Evolutionary conservation across 2,888 invertebrate genomes (phyloP).

Genomic region (Acleris cristana): DNA sequence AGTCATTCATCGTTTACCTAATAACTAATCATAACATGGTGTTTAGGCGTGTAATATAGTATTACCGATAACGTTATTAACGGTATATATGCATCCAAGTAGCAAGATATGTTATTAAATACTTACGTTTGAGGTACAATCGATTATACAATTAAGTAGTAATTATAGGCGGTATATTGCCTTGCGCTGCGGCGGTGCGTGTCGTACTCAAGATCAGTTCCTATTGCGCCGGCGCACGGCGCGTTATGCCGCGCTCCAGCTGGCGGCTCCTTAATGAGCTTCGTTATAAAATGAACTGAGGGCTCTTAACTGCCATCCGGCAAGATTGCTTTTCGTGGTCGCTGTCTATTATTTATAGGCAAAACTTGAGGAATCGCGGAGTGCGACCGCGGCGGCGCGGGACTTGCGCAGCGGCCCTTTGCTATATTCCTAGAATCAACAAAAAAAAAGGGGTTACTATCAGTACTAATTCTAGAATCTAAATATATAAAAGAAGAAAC

Average conservation of each 20-base stretch:
- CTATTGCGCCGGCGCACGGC: conserved; percentile 49
- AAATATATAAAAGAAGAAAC: no score
- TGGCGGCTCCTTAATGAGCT: conserved; percentile 69
- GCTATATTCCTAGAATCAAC: no score
- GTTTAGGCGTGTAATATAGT: conserved; percentile 11
- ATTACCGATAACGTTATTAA: conserved; percentile 36
- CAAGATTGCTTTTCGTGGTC: conserved; percentile 80
- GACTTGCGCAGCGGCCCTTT: no score
- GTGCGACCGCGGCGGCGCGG: conserved; percentile 53
- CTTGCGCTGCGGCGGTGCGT: conserved; percentile 39
- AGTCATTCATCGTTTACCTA: conserved; percentile 9
- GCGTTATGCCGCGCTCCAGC: conserved; percentile 54
- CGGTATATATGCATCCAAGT: conserved; percentile 31
- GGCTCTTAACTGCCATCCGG: conserved; percentile 76
- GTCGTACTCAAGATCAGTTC: conserved; percentile 53
- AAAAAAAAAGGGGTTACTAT: no score
- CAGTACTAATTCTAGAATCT: no score
- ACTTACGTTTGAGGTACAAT: conserved; percentile 44
- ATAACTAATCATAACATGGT: conserved; percentile 3
- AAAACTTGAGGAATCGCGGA: conserved; percentile 65
- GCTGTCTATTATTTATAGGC: conserved; percentile 76
- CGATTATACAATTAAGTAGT: conserved; percentile 71
- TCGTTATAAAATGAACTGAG: conserved; percentile 78
- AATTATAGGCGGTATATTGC: conserved; percentile 66
- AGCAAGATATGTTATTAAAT: conserved; percentile 35